phyloP scores from a whole-genome alignment of 2,888 invertebrate species.

The Bhutanitis thaidina region DNA sequence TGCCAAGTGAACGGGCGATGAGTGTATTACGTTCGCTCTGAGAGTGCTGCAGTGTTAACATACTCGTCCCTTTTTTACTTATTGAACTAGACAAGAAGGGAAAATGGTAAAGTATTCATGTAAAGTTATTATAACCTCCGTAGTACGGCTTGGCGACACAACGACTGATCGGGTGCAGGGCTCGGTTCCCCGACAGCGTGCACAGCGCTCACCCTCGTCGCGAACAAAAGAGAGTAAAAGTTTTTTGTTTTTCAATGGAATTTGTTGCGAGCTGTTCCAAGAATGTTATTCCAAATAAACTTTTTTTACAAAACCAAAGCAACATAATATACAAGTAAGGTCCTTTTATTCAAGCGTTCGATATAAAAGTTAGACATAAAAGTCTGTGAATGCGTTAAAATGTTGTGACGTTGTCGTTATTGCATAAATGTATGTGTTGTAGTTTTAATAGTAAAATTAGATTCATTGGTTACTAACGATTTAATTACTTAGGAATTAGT shows the following conservation, averaged over 20 bases:
- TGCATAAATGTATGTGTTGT: too few species aligned
- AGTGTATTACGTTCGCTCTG: slow-evolving; percentile 27
- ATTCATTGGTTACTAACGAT: too few species aligned
- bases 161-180: slow-evolving; percentile 33
- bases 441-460: too few species aligned
- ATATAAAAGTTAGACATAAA: too few species aligned
- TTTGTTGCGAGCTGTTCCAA: slow-evolving; percentile 10
- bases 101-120: slow-evolving; percentile 25
- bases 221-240: slow-evolving; percentile 39
- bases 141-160: slow-evolving; percentile 33
- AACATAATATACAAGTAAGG: background rate
- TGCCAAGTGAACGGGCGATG: slow-evolving; percentile 53
- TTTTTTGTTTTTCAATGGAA: slow-evolving; percentile 28
- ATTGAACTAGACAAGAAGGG: slow-evolving; percentile 25
- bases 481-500: too few species aligned
- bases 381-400: too few species aligned
- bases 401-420: too few species aligned
- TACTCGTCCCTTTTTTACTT: slow-evolving; percentile 29
- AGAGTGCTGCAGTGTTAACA: slow-evolving; percentile 25
- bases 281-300: slow-evolving; percentile 14
- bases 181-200: slow-evolving; percentile 25
- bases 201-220: slow-evolving; percentile 28
- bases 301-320: slow-evolving; percentile 4
- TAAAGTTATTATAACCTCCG: slow-evolving; percentile 25
- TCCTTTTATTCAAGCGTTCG: too few species aligned